These are phyloP conservation scores for Lasioglossum vierecki DNA, from an alignment of 2,888 invertebrate species.

Conservation along the genomic window DNA sequence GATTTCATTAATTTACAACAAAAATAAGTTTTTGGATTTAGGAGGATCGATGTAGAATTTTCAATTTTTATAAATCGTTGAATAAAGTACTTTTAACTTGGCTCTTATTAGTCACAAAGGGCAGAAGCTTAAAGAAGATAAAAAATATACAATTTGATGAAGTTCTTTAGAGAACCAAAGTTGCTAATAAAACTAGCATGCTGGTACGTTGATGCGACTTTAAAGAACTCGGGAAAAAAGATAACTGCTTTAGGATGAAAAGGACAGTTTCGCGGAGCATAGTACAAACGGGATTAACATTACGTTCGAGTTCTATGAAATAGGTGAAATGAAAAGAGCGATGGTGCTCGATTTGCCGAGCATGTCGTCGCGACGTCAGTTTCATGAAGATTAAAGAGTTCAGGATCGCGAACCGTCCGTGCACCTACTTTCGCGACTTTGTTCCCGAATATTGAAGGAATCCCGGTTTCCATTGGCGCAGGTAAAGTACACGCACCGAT, in stretches of 20 bases:
- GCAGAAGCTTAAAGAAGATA: not conserved
- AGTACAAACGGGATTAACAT: slow-evolving; percentile 4
- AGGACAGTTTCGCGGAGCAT: not conserved
- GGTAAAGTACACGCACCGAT: slow-evolving; percentile 14
- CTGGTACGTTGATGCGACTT: not conserved
- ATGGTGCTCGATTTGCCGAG: not conserved
- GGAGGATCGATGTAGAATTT: too few relatives aligned
- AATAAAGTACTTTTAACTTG: not conserved
- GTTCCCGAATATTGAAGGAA: slow-evolving; percentile 6
- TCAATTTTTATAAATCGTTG: not conserved
- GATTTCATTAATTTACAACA: too few relatives aligned
- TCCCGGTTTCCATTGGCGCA: not conserved
- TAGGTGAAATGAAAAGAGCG: not conserved
- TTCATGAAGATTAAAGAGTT: slow-evolving; percentile 20
- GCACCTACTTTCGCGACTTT: slow-evolving; percentile 15
- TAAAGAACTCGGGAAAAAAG: not conserved
- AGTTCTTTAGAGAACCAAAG: not conserved
- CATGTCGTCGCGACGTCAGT: not conserved
- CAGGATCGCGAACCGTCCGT: not conserved
- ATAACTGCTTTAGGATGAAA: not conserved
- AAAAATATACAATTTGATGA: not conserved
- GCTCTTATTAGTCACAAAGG: not conserved
- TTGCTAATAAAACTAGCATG: not conserved
- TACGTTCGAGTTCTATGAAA: not conserved
- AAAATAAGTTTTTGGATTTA: too few relatives aligned